Conservation (phyloP, 2,113 vertebrate genomes). For the Loxodonta africana region DNA sequence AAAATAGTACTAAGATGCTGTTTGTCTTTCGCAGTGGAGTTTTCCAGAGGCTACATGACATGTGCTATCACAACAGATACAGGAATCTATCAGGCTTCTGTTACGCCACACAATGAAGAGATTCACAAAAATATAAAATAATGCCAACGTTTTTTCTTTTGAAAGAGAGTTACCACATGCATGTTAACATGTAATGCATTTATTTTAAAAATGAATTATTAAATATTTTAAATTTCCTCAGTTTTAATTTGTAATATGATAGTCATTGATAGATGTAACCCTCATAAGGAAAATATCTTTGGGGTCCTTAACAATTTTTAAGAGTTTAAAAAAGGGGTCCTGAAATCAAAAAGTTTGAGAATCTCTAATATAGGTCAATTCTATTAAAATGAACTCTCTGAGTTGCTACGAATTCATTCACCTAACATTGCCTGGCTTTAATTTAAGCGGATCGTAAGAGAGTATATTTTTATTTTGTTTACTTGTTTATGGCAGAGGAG, state of each 20-base stretch:
- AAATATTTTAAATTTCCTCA: not conserved
- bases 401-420: not conserved
- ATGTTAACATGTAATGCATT: not conserved
- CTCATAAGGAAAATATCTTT: not conserved
- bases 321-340: not conserved
- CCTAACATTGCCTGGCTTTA: not conserved
- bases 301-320: not conserved
- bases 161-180: not conserved
- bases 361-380: not conserved
- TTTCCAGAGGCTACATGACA: not conserved
- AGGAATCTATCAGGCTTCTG: not conserved
- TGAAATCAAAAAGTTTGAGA: not conserved
- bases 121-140: not conserved
- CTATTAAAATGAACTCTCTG: constrained; percentile 13
- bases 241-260: not conserved
- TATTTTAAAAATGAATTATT: not conserved
- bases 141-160: not conserved
- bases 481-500: not conserved
- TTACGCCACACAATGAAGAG: not conserved
- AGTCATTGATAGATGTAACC: not conserved
- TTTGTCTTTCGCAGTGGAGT: not conserved
- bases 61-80: not conserved
- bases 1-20: not conserved
- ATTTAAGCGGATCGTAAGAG: constrained; percentile 3
- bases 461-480: not conserved